Evolutionary conservation across 2,888 invertebrate species (phyloP), one percentile per base, ranked within the genome.

Genomic region (Acleris sparsana): DNA sequence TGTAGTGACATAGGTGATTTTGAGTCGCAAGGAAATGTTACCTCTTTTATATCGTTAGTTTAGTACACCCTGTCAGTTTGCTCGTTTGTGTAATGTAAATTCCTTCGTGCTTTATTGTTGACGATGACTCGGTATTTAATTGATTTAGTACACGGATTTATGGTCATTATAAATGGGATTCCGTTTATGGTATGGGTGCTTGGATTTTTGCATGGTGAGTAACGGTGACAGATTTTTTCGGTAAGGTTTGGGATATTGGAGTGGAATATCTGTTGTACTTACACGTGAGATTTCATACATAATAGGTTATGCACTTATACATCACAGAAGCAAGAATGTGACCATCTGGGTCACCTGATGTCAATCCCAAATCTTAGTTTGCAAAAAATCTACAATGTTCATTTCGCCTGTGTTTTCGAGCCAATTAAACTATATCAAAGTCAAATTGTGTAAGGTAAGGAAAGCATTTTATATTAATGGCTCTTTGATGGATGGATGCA

Each of bases 11-110:
- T 87, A 81, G 80, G 84, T 80, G 73, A 75, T 85, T 79, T 86
- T 86, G 85, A 82, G 69, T 73, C 72, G 75, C 83, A 80, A 82
- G 80, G 80, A 79, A 82, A 83, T 80, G 82, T 82, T 86, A 80
- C 77, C 77, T 80, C 81, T 84, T 86, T 89, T 88, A 87, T 84
- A 85, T 85, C 82, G 82, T 86, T 86, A 84, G 84, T 85, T 85
- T 84, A 83, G 85, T 85, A 85, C 82, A 82, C 83, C 80, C 79
- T 85, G 86, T 88, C 86, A 82, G 80, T 75, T 83, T 83, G 76
- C 73, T 72, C 72, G 78, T 82, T 80, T 83, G 81, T 84, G 80
- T 85, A 86, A 87, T 84, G 84, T 86, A 86, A 84, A 88, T 86
- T 84, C 83, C 80, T 78, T 75, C 80, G 77, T 85, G 85, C 82